Conservation (phyloP, 1,140 invertebrate species). For the Musca vetustissima region DNA sequence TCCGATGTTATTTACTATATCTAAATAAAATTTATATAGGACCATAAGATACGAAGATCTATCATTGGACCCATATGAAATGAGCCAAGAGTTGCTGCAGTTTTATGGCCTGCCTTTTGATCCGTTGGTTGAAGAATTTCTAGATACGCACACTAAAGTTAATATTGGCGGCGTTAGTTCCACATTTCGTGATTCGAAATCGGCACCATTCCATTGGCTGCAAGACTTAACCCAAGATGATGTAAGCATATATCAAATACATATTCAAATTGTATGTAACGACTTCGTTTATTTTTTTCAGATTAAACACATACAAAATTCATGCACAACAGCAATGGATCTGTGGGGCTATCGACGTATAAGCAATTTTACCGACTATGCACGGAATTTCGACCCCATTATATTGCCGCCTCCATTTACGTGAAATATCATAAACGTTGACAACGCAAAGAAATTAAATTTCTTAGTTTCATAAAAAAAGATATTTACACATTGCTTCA, state of each 20-base stretch:
- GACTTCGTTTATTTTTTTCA: constrained; percentile 25
- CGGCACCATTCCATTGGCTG: constrained; percentile 83
- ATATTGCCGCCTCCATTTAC: constrained; percentile 51
- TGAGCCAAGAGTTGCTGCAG: constrained; percentile 71
- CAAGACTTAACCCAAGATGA: constrained; percentile 70
- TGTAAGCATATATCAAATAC: constrained; percentile 50
- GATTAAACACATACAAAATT: constrained; percentile 61
- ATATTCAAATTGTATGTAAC: neutral
- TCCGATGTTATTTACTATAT: neutral
- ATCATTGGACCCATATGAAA: constrained; percentile 71
- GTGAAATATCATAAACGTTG: constrained; percentile 36
- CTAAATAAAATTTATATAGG: constrained; percentile 56
- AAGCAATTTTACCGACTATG: constrained; percentile 54
- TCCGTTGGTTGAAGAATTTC: constrained; percentile 68
- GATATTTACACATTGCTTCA: no score
- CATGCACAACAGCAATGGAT: constrained; percentile 73
- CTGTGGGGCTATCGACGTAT: constrained; percentile 76
- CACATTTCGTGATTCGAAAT: constrained; percentile 79
- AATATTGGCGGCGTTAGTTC: constrained; percentile 80
- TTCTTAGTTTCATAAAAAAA: no score
- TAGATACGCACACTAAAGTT: constrained; percentile 78
- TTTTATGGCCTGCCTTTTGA: constrained; percentile 77
- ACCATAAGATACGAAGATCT: constrained; percentile 83
- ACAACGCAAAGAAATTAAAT: neutral
- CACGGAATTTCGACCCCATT: constrained; percentile 51